Evolutionary conservation across 2,888 invertebrate genomes (phyloP).

Genomic region (Phytoseiulus persimilis): DNA sequence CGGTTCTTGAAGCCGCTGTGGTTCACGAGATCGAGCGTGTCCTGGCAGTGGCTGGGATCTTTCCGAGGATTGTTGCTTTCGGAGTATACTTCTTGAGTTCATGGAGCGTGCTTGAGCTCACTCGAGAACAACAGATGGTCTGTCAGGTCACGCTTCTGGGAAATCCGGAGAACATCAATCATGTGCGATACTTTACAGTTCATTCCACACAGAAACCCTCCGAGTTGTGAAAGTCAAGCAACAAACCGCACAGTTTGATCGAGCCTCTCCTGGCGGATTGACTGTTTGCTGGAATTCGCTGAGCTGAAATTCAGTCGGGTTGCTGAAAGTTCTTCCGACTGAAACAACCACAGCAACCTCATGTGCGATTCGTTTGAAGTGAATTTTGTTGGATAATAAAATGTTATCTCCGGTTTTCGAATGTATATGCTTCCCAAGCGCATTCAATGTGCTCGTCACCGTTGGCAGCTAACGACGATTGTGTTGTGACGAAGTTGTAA

Average conservation of each 20-base stretch:
- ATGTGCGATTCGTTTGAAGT: background rate
- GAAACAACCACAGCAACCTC: no score
- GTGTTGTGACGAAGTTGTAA: background rate
- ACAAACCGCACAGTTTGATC: no score
- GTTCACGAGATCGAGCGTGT: no score
- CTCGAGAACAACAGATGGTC: background rate
- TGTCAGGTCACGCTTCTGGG: background rate
- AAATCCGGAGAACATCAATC: background rate
- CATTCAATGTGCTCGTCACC: background rate
- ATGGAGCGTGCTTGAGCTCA: background rate
- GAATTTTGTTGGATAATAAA: background rate
- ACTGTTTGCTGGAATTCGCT: no score
- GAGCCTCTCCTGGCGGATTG: no score
- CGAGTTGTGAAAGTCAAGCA: background rate
- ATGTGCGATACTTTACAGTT: background rate
- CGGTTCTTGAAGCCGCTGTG: no score
- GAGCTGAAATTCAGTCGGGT: no score
- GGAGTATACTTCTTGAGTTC: background rate
- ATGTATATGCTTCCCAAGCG: background rate
- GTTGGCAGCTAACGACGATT: background rate
- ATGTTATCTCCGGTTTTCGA: background rate
- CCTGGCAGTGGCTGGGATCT: background rate
- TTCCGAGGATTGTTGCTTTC: background rate
- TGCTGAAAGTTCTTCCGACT: no score
- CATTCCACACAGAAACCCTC: background rate